A percentile compares a stretch with the other conserved stretches of the same genome.
Conservation (phyloP, 2,888 invertebrate genomes). For the Papilio gigon region DNA sequence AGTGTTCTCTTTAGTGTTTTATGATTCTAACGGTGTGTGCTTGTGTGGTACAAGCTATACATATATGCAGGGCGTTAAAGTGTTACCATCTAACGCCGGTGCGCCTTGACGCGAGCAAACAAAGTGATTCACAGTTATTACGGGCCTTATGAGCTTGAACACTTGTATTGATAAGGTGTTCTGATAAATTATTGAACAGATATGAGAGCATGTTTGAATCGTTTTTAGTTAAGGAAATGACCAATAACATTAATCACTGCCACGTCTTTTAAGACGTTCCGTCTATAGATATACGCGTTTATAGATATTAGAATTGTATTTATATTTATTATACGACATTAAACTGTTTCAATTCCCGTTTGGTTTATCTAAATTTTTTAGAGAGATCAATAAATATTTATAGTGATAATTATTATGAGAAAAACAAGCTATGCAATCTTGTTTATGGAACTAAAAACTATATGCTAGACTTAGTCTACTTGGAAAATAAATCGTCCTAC, state of each 20-base stretch:
- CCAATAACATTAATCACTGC: conserved; percentile 4
- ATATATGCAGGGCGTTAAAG: conserved; percentile 58
- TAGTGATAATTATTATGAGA: too few relatives aligned
- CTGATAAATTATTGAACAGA: conserved; percentile 1
- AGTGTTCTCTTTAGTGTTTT: conserved; percentile 44
- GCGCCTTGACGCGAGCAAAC: conserved; percentile 62
- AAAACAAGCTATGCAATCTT: too few relatives aligned
- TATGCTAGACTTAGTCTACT: too few relatives aligned
- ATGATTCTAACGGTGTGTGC: conserved; percentile 49
- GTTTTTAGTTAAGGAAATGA: background rate
- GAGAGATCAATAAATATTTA: too few relatives aligned
- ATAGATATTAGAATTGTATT: background rate
- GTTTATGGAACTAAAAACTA: too few relatives aligned
- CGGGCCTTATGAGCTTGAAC: conserved; percentile 46
- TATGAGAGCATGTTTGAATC: background rate
- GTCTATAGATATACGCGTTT: too few relatives aligned
- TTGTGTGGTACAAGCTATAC: conserved; percentile 18
- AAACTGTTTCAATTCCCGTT: too few relatives aligned
- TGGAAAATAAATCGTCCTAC: background rate
- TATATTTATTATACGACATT: background rate
- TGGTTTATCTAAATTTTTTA: too few relatives aligned
- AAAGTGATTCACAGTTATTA: conserved; percentile 61
- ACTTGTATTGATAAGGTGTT: conserved; percentile 26
- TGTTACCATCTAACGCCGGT: conserved; percentile 49
- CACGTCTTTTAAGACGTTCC: too few relatives aligned